Evolutionary conservation across 2,113 vertebrate species (phyloP).

Genomic region (Dinomys branickii): DNA sequence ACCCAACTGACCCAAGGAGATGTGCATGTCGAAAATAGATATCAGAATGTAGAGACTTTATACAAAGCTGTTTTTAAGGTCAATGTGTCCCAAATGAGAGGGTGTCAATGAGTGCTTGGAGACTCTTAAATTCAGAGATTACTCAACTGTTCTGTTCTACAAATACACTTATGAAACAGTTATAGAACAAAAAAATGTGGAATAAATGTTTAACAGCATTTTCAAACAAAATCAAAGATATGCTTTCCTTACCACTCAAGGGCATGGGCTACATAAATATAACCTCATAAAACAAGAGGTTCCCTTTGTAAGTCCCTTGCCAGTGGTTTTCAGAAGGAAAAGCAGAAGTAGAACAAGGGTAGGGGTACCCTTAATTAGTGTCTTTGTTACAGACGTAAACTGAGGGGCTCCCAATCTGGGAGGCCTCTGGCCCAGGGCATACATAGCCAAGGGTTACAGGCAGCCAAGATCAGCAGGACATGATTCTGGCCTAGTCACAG

Average conservation of each 20-base stretch:
- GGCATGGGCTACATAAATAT: background rate
- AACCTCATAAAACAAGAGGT: background rate
- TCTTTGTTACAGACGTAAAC: background rate
- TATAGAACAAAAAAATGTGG: background rate
- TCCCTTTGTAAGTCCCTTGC: background rate
- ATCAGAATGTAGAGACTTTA: constrained; percentile 71
- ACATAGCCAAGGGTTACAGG: background rate
- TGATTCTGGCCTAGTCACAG: background rate
- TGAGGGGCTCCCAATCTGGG: accelerated
- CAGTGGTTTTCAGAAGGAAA: constrained; percentile 5
- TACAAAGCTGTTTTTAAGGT: constrained; percentile 69
- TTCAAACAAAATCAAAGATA: constrained; percentile 43
- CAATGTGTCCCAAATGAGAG: constrained; percentile 60
- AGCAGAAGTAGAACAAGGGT: background rate
- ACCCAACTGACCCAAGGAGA: background rate
- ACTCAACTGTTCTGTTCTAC: constrained; percentile 52
- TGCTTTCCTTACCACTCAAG: background rate
- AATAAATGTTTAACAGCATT: background rate
- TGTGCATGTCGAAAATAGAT: background rate
- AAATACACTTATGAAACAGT: constrained; percentile 59
- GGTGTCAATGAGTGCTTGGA: constrained; percentile 54
- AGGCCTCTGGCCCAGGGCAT: background rate
- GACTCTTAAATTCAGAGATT: constrained; percentile 67
- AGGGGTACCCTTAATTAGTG: background rate
- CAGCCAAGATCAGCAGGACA: background rate